Base-by-base conservation (phyloP, 2,113 vertebrate species). In the Cryptomyrus ogoouensis region DNA sequence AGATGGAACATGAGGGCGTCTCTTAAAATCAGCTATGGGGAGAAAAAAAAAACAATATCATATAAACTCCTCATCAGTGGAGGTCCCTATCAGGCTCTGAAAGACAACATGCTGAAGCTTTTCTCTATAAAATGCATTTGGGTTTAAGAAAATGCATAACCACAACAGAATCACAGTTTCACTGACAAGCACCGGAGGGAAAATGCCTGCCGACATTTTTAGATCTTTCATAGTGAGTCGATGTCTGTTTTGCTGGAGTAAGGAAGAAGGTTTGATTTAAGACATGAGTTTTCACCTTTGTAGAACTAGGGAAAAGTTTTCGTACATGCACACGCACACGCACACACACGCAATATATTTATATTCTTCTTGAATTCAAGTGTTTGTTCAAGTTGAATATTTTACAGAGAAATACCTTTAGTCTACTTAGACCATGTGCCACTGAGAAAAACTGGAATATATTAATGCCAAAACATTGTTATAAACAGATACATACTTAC, bases 361-460 rank as follows among this genome's bases (percentile, higher is more conserved):
- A 56, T 58, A 88, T 88, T 74, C 12, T 88, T 88, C 44, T 17
- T 88, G 15, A 66, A 88, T 47, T 39, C 17, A 88, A 88, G 8
- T 53, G 88, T 83, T 89, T 80, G 21, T 83, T 53, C 74, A 46
- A 89, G 5, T 50, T 56, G 9, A 19, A 77, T 50, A 27, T 47
- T 50, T 85, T 49, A 47, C 83, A 42, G 31, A 39, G 31, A 77
- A 39, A 39, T 77, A 39, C 15, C 5, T 77, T 80, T 66, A 27
- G 35, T 80, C 74, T 27, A 80, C 35, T 80, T 35, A 80, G 35
- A 77, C 31, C 31, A 39, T 39, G 35, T 39, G 70, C 31, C 13
- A 77, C 70, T 39, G 15, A 77, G 10, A 39, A 77, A 77, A 39
- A 35, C 70, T 62, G 24, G 13, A 77, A 39, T 77, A 77, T 77